Conservation (phyloP, 2,888 invertebrate genomes). For the Stenolophus ochropezus region DNA sequence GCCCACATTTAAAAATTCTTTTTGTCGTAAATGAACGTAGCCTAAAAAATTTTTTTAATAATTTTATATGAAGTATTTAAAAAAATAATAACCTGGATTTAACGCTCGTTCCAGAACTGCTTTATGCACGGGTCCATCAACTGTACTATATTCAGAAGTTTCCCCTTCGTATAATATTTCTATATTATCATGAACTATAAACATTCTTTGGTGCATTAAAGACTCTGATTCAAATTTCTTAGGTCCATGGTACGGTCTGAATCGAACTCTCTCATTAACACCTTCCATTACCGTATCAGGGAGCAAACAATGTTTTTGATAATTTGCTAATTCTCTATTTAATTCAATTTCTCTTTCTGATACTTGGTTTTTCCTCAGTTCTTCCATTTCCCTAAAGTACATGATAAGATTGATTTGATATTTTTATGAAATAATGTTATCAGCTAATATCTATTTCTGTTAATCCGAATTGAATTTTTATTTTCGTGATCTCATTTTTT, state of each 20-base stretch:
- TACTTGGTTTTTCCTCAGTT: conserved; percentile 74
- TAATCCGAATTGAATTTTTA: conserved; percentile 25
- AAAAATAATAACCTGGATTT: conserved; percentile 68
- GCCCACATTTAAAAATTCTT: conserved; percentile 41
- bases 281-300: conserved; percentile 83
- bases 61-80: not conserved
- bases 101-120: conserved; percentile 77
- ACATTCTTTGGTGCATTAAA: conserved; percentile 79
- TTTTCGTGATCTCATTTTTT: conserved; percentile 11
- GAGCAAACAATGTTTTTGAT: conserved; percentile 79
- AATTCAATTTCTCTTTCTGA: conserved; percentile 74
- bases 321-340: conserved; percentile 72
- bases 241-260: conserved; percentile 72
- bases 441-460: conserved; percentile 20
- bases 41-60: conserved; percentile 24
- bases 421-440: not conserved
- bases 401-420: conserved; percentile 28
- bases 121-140: conserved; percentile 79
- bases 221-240: conserved; percentile 73
- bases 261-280: conserved; percentile 79
- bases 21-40: conserved; percentile 42
- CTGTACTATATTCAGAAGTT: conserved; percentile 77
- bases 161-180: conserved; percentile 81
- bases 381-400: conserved; percentile 76
- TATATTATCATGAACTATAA: conserved; percentile 83